A percentile compares a stretch with the other conserved stretches of the same genome.
These are phyloP conservation scores for Anolis apletophallus DNA, from an alignment of 2,797 vertebrate genomes.

Conservation along the genomic window DNA sequence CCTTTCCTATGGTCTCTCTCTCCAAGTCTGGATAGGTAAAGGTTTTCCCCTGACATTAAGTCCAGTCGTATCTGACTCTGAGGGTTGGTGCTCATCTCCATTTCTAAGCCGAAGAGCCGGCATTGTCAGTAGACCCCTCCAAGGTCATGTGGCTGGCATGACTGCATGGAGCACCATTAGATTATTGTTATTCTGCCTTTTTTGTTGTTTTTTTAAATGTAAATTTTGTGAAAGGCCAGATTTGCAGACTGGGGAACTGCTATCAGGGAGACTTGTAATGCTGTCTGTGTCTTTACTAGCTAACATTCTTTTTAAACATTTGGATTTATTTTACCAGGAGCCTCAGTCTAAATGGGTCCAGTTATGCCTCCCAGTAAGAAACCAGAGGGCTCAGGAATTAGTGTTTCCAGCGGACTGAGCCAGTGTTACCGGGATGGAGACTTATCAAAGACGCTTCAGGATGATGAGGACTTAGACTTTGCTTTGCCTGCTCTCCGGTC, in stretches of 20 bases:
- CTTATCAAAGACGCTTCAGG: conserved; percentile 84
- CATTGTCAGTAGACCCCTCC: no score
- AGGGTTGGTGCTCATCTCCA: no score
- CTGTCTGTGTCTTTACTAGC: conserved; percentile 33
- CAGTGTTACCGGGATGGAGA: conserved; percentile 86
- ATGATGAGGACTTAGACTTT: conserved; percentile 88
- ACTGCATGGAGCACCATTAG: no score
- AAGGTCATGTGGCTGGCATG: no score
- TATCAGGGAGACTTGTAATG: conserved; percentile 49
- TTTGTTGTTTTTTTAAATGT: neutral
- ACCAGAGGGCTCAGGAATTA: conserved; percentile 95
- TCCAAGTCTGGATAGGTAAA: neutral
- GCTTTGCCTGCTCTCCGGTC: conserved; percentile 81
- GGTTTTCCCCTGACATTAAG: no score
- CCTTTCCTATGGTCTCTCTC: neutral
- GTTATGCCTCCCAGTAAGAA: conserved; percentile 99
- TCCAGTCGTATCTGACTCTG: no score
- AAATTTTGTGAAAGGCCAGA: neutral
- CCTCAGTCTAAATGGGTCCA: conserved; percentile 95
- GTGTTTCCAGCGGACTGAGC: conserved; percentile 90
- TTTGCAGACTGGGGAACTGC: conserved; percentile 1
- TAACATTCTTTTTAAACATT: conserved; percentile 53
- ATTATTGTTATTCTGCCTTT: neutral
- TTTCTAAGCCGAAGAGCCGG: no score
- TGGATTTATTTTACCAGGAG: conserved; percentile 78